Conservation (phyloP, 2,113 vertebrate species). For the Nyctibius bracteatus region DNA sequence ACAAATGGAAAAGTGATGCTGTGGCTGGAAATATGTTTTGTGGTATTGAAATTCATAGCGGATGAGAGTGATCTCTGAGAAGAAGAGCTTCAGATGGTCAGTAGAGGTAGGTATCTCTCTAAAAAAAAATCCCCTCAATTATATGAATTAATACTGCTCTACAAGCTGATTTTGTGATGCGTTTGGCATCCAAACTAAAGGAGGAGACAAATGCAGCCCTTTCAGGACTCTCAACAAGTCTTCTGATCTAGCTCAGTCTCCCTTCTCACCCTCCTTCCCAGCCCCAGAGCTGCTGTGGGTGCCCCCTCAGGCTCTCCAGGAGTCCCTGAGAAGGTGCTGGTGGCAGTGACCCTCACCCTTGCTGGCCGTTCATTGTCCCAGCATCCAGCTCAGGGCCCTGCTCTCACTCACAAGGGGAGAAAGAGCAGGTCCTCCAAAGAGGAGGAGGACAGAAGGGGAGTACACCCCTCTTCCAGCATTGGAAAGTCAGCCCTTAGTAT, state of each 20-base stretch:
- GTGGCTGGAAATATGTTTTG: neutral
- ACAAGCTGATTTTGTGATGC: neutral
- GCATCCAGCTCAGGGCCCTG: neutral
- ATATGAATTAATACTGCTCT: neutral
- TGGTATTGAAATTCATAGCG: neutral
- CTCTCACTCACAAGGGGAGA: neutral
- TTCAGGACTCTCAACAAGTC: accelerated
- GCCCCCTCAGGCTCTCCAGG: neutral
- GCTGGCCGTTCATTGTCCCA: accelerated
- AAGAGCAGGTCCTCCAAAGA: neutral
- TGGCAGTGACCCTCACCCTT: neutral
- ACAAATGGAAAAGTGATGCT: neutral
- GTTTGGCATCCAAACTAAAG: neutral
- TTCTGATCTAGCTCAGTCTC: neutral
- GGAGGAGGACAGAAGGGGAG: neutral
- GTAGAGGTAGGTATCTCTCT: neutral
- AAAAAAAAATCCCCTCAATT: neutral
- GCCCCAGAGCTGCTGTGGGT: neutral
- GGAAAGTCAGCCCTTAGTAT: neutral
- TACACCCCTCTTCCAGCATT: accelerated
- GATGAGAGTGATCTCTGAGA: neutral
- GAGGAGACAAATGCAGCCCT: neutral
- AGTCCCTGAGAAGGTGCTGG: neutral
- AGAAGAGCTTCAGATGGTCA: neutral
- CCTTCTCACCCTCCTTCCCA: neutral